Conservation (phyloP, 2,797 vertebrate genomes). For the Scyliorhinus canicula region DNA sequence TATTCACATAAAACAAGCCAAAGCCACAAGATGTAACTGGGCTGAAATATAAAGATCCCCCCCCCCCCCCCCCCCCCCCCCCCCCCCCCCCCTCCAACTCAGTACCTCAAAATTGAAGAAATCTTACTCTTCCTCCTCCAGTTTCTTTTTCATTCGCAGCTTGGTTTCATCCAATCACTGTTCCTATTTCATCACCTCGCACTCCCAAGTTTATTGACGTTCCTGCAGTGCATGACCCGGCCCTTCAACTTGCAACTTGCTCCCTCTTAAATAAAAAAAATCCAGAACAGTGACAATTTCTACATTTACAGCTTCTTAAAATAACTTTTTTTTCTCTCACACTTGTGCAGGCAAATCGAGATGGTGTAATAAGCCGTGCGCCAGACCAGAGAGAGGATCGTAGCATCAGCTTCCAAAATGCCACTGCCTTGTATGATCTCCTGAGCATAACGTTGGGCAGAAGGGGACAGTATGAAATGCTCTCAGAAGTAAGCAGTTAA, state of each 20-base stretch:
- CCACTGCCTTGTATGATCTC: constrained; percentile 86
- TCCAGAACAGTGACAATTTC: not conserved
- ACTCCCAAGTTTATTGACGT: not conserved
- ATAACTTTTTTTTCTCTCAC: not conserved
- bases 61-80: too few species aligned
- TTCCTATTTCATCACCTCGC: not conserved
- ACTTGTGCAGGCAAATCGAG: constrained; percentile 71
- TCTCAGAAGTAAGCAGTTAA: constrained; percentile 76
- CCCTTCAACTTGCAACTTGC: not conserved
- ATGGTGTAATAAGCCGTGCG: constrained; percentile 84
- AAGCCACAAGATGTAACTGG: not conserved
- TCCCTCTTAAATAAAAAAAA: not conserved
- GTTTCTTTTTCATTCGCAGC: not conserved
- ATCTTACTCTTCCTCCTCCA: not conserved
- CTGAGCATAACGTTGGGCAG: constrained; percentile 91
- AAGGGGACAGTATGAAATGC: constrained; percentile 92
- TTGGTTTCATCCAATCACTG: not conserved
- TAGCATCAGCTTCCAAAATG: constrained; percentile 72
- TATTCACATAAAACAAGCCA: not conserved
- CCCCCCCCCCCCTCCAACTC: too few species aligned
- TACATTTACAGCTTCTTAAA: not conserved
- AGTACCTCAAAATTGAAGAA: not conserved
- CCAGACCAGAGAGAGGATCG: constrained; percentile 81
- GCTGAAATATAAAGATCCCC: not conserved
- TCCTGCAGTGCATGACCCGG: not conserved